Evolutionary conservation across 2,888 invertebrate genomes (phyloP).

Genomic region (Volucella inanis): DNA sequence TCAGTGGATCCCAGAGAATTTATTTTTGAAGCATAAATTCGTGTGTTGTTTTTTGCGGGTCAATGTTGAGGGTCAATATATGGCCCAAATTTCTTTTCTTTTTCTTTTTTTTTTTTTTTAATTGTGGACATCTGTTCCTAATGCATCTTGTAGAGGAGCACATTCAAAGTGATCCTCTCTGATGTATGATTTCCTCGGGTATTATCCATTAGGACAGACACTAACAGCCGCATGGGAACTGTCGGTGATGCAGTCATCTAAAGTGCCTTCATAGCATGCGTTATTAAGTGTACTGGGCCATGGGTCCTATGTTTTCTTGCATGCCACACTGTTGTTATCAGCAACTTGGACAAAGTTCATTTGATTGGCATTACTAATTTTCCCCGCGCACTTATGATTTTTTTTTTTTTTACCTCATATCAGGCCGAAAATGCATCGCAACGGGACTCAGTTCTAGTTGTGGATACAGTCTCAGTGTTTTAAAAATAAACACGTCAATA

Average conservation of each 20-base stretch:
- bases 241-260: not conserved
- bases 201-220: slow-evolving; percentile 44
- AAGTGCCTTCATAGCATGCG: not conserved
- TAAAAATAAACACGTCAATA: slow-evolving; percentile 74
- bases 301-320: not conserved
- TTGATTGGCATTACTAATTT: slow-evolving; percentile 44
- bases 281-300: not conserved
- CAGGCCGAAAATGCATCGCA: slow-evolving; percentile 32
- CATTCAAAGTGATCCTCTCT: slow-evolving; percentile 37
- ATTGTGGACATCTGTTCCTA: slow-evolving; percentile 68
- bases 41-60: slow-evolving; percentile 58
- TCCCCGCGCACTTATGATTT: slow-evolving; percentile 21
- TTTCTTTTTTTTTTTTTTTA: slow-evolving; percentile 13
- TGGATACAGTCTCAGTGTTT: slow-evolving; percentile 10
- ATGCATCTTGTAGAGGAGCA: slow-evolving; percentile 54
- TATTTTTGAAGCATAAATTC: slow-evolving; percentile 62
- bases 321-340: slow-evolving; percentile 56
- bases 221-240: slow-evolving; percentile 2
- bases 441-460: slow-evolving; percentile 15
- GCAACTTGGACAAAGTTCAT: slow-evolving; percentile 47
- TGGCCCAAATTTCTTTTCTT: slow-evolving; percentile 54
- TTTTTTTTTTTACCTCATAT: slow-evolving; percentile 38
- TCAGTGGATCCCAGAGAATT: slow-evolving; percentile 16
- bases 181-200: slow-evolving; percentile 47
- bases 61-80: slow-evolving; percentile 65